A percentile compares a stretch with the other conserved stretches of the same genome.
Evolutionary conservation across 2,113 vertebrate species (phyloP).

Genomic region (Fregata magnificens): DNA sequence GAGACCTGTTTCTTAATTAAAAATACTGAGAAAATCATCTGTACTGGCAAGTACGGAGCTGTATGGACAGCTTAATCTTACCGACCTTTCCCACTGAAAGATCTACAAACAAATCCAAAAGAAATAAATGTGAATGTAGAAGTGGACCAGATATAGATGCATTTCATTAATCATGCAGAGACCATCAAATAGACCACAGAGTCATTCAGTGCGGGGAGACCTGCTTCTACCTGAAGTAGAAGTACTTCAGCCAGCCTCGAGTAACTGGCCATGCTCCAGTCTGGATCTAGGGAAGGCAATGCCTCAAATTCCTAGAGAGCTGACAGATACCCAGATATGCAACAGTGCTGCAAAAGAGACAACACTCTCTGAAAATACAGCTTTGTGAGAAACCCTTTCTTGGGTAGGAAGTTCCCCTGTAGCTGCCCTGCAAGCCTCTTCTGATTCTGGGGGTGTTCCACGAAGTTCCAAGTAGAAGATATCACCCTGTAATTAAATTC

Average conservation of each 20-base stretch:
- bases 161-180: background rate
- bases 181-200: background rate
- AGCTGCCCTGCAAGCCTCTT: background rate
- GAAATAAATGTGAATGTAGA: background rate
- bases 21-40: background rate
- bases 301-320: slow-evolving; percentile 37
- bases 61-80: background rate
- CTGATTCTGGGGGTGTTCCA: background rate
- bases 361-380: background rate
- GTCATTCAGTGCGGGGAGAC: background rate
- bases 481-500: background rate
- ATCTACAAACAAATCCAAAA: background rate
- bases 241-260: background rate
- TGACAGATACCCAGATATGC: background rate
- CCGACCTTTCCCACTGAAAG: background rate
- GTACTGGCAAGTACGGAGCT: background rate
- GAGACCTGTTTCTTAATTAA: background rate
- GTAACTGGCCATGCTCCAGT: background rate
- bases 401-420: background rate
- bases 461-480: background rate
- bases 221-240: background rate
- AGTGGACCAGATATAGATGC: background rate
- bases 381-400: background rate
- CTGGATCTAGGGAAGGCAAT: background rate
- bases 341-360: background rate